A percentile compares a stretch with the other conserved stretches of the same genome.
These are phyloP conservation scores for Leptobrachium ailaonicum DNA, from an alignment of 2,113 vertebrate genomes.

Conservation along the genomic window DNA sequence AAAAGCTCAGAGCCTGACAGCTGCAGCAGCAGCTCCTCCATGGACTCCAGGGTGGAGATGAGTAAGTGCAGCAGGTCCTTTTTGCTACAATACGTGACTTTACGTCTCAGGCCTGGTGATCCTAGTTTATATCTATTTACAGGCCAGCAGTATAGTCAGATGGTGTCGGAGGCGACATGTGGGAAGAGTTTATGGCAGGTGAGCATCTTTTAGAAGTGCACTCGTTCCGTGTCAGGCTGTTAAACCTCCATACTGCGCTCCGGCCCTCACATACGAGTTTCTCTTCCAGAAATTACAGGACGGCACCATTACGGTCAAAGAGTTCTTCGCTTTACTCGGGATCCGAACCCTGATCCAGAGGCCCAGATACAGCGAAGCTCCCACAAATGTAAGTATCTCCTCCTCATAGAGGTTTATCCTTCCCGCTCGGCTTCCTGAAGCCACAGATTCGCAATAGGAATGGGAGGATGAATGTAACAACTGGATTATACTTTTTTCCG, in stretches of 20 bases:
- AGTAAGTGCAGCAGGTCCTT: no score
- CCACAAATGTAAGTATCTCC: conserved; percentile 71
- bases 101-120: no score
- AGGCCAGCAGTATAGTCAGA: conserved; percentile 78
- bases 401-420: no score
- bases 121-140: conserved; percentile 19
- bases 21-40: conserved; percentile 70
- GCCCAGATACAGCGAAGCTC: conserved; percentile 81
- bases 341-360: conserved; percentile 85
- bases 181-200: conserved; percentile 77
- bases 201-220: no score
- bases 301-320: conserved; percentile 79
- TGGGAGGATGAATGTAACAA: no score
- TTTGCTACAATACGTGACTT: no score
- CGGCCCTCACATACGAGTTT: background rate
- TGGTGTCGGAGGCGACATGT: conserved; percentile 73
- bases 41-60: conserved; percentile 69
- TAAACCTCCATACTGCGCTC: no score
- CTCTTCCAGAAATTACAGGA: conserved; percentile 79
- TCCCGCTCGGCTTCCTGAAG: no score
- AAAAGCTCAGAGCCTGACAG: conserved; percentile 69
- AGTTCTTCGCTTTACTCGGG: conserved; percentile 87
- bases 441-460: no score
- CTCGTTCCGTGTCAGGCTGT: no score
- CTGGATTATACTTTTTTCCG: no score